phyloP scores from a whole-genome alignment of 2,888 invertebrate species.

The Lasioglossum figueresi region DNA sequence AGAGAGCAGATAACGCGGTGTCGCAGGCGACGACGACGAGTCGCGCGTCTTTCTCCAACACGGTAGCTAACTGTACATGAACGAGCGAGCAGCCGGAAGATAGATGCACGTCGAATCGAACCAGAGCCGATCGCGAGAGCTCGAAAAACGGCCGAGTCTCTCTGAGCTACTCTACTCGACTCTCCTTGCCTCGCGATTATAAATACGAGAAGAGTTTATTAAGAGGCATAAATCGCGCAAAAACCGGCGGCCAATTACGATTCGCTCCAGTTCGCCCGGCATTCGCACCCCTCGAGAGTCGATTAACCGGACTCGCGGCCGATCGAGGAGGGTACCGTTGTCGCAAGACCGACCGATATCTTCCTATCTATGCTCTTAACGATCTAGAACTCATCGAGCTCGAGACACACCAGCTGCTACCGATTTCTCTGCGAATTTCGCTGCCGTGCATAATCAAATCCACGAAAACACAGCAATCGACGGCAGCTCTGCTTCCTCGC shows the following conservation, averaged over 20 bases:
- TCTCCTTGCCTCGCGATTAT: background rate
- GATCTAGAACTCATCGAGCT: background rate
- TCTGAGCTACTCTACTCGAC: background rate
- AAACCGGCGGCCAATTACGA: slow-evolving; percentile 55
- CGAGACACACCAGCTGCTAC: background rate
- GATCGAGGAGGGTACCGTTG: slow-evolving; percentile 32
- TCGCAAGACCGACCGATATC: slow-evolving; percentile 19
- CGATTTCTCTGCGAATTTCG: background rate
- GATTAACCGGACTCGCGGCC: slow-evolving; percentile 33
- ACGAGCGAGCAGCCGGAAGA: slow-evolving; percentile 24
- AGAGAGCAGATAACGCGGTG: background rate
- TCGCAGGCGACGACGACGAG: background rate
- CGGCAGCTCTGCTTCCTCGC: too few relatives aligned
- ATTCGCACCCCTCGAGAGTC: slow-evolving; percentile 43
- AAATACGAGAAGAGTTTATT: slow-evolving; percentile 44
- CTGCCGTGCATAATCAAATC: background rate
- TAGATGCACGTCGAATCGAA: slow-evolving; percentile 36
- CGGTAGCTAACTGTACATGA: slow-evolving; percentile 47
- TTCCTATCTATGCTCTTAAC: background rate
- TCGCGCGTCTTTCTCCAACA: background rate
- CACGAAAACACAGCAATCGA: background rate
- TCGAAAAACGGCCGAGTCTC: background rate
- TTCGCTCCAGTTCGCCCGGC: slow-evolving; percentile 64
- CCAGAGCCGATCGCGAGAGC: slow-evolving; percentile 5
- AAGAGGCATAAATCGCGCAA: slow-evolving; percentile 46